These are phyloP conservation scores for Petrocephalus microphthalmus DNA, from an alignment of 2,113 vertebrate species.

Conservation along the genomic window DNA sequence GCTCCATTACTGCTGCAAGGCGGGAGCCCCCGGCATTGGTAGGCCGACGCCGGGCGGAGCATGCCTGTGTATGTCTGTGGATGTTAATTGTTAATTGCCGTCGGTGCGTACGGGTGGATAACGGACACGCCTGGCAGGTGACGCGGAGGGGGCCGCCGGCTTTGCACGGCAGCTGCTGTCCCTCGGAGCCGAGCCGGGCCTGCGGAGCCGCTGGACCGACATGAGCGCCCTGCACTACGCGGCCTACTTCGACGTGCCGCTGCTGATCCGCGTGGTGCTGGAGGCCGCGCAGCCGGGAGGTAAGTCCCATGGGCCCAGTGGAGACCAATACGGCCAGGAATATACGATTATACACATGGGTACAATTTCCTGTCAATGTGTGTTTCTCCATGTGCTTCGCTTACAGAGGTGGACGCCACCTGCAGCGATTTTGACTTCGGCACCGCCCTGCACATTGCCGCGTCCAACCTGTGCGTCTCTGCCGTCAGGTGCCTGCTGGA, in stretches of 20 bases:
- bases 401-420: slow-evolving; percentile 87
- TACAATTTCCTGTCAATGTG: background rate
- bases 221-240: slow-evolving; percentile 98
- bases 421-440: slow-evolving; percentile 97
- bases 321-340: background rate
- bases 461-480: slow-evolving; percentile 84
- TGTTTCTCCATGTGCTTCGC: background rate
- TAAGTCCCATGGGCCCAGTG: slow-evolving; percentile 45
- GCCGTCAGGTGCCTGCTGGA: slow-evolving; percentile 84
- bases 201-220: slow-evolving; percentile 94
- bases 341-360: background rate
- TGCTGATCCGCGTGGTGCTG: slow-evolving; percentile 79
- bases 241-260: slow-evolving; percentile 93
- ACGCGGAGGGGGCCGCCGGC: slow-evolving; percentile 76
- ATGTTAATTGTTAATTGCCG: background rate
- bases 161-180: slow-evolving; percentile 80
- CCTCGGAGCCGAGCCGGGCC: slow-evolving; percentile 78
- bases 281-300: slow-evolving; percentile 84
- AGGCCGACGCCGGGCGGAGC: slow-evolving; percentile 36
- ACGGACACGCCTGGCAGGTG: slow-evolving; percentile 59
- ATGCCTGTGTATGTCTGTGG: background rate
- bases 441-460: slow-evolving; percentile 90
- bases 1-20: slow-evolving; percentile 94
- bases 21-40: slow-evolving; percentile 94
- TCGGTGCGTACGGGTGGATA: background rate